These are phyloP conservation scores for Gila orcuttii DNA, from an alignment of 2,113 vertebrate species.

Conservation along the genomic window DNA sequence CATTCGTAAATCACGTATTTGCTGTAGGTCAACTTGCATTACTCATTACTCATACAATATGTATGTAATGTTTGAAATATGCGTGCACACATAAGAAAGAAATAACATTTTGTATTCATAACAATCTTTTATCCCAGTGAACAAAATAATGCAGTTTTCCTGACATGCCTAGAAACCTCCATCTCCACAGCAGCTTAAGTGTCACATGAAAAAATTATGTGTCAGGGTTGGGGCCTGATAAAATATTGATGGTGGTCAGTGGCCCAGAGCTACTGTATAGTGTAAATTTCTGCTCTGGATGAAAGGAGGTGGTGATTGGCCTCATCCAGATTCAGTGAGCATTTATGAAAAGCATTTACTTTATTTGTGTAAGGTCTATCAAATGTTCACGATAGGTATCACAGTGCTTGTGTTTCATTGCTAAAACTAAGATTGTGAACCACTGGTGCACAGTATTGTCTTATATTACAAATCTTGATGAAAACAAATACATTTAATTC, in stretches of 20 bases:
- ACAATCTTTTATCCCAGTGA: conserved; percentile 23
- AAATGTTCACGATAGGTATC: not conserved
- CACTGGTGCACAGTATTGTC: not conserved
- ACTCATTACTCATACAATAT: not conserved
- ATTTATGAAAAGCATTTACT: conserved; percentile 19
- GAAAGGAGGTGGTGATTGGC: conserved; percentile 16
- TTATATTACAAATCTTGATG: not conserved
- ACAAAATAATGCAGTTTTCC: conserved; percentile 50
- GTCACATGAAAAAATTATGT: conserved; percentile 61
- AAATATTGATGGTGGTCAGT: conserved; percentile 60
- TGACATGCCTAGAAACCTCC: conserved; percentile 47
- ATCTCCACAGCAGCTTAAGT: conserved; percentile 54
- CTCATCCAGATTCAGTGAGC: not conserved
- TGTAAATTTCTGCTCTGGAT: conserved; percentile 36
- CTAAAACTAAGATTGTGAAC: not conserved
- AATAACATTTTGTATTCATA: not conserved
- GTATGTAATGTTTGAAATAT: not conserved
- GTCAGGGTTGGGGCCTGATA: conserved; percentile 45
- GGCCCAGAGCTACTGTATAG: conserved; percentile 46
- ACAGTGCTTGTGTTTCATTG: not conserved
- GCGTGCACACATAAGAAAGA: not conserved
- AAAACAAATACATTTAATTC: not conserved
- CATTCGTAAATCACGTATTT: not conserved
- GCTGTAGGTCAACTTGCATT: not conserved
- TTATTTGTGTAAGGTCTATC: not conserved